Percentiles rank a stretch among this genome's conserved stretches.
phyloP scores from a whole-genome alignment of 2,888 invertebrate species.

The Synergus umbraculus region DNA sequence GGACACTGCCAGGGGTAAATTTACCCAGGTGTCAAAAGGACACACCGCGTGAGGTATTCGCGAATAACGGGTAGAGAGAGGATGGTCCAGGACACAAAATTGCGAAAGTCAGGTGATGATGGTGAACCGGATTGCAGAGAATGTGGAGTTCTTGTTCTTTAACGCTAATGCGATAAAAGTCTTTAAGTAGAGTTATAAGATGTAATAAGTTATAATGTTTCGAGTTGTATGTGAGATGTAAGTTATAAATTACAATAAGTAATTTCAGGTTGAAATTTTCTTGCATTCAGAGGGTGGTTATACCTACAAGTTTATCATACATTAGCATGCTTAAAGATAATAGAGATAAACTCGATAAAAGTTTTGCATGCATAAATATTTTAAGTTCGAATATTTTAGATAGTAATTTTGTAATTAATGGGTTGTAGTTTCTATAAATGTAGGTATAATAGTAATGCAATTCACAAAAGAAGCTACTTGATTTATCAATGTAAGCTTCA shows the following conservation, averaged over 20 bases:
- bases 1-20: constrained; percentile 52
- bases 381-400: not conserved
- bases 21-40: constrained; percentile 57
- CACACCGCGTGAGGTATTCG: constrained; percentile 47
- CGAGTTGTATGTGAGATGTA: not conserved
- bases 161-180: not conserved
- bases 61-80: constrained; percentile 30
- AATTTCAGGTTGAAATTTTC: not conserved
- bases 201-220: not conserved
- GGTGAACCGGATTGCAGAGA: not conserved
- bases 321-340: not conserved
- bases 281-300: not conserved
- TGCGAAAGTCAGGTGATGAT: constrained; percentile 27
- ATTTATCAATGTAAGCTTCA: not conserved
- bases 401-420: not conserved
- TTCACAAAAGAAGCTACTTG: not conserved
- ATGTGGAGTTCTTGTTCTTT: not conserved
- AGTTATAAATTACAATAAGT: not conserved
- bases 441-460: too few species aligned
- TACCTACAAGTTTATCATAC: not conserved
- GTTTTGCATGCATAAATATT: not conserved
- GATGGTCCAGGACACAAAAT: constrained; percentile 49
- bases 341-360: not conserved
- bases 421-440: too few species aligned
- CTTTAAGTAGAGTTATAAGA: constrained; percentile 12